Evolutionary conservation across 1,140 invertebrate genomes (phyloP), one percentile per base, ranked within the genome.

Genomic region (Philotrypesis tridentata): DNA sequence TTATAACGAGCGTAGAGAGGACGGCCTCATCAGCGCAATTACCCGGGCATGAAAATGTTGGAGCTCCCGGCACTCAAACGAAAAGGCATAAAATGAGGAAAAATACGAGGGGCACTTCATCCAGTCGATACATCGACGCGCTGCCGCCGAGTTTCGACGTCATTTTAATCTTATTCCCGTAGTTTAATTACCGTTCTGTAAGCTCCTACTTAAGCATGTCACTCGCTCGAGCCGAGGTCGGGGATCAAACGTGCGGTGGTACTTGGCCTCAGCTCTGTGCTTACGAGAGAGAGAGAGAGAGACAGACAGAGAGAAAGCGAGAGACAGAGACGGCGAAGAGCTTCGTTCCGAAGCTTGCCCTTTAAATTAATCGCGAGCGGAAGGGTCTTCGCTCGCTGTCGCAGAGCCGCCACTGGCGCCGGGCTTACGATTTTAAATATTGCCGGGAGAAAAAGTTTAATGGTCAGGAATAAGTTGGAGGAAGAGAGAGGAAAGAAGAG

Each of bases 351-450:
- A 78, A 78, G 76, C 76, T 78, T 55, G 65, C 71, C 79, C 61
- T 67, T 73, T 67, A 81, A 76, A 81, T 81, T 80, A 80, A 80
- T 80, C 70, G 48, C 68, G 25, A 65, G 25, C 43, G 48, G 48
- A 74, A 73, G 25, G 40, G 78, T 72, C 70, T 65, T 27, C 48
- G 23, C 23, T 40, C 55, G 33, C 31, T 79, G 78, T 65, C 70
- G 70, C 75, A 33, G n/a, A n/a, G 73, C 55, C 48, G 43, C 43
- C 43, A 6, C 55, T 67, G 33, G 12, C 63, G 61, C 63, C 11
- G 70, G 27, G 60, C 75, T 82, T 74, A 43, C 70, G 61, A 83
- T 83, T 83, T 83, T 80, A 83, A 83, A 83, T 80, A 83, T 83
- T 70, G 78, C 78, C 78, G 14, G 5, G 76, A 72, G 70, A 79